Percentiles rank a stretch among this genome's conserved stretches.
Conservation (phyloP, 2,888 invertebrate species). For the Daptonema setosum region DNA sequence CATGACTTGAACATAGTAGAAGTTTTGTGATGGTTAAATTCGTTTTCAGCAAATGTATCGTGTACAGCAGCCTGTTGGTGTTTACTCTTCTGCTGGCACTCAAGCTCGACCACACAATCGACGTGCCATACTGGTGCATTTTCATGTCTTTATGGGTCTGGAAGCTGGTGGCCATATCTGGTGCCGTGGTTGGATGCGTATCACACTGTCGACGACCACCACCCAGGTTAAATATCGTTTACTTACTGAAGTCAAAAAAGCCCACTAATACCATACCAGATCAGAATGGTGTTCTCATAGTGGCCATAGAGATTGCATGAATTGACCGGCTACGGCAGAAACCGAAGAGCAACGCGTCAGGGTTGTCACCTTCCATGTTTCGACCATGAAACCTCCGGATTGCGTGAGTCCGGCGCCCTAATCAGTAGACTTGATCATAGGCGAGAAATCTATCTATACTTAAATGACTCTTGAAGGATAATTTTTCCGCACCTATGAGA, state of each 20-base stretch:
- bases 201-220: constrained; percentile 92
- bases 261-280: too few relatives aligned
- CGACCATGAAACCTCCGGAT: too few relatives aligned
- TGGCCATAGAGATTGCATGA: too few relatives aligned
- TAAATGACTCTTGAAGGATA: too few relatives aligned
- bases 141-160: constrained; percentile 93
- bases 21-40: background rate
- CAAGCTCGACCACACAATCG: constrained; percentile 59
- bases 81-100: constrained; percentile 75
- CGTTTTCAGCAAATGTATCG: constrained; percentile 74
- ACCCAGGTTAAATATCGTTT: constrained; percentile 48
- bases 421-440: background rate
- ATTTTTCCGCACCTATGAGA: too few relatives aligned
- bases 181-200: constrained; percentile 71
- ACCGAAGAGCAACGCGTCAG: too few relatives aligned
- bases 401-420: background rate
- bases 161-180: constrained; percentile 66
- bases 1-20: background rate
- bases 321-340: too few relatives aligned
- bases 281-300: too few relatives aligned
- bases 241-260: too few relatives aligned
- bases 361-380: too few relatives aligned
- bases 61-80: constrained; percentile 69
- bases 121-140: constrained; percentile 82
- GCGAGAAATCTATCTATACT: too few relatives aligned